Percentiles rank a stretch among this genome's conserved stretches.
Conservation (phyloP, 2,113 vertebrate species). For the Ancistrus triradiatus region DNA sequence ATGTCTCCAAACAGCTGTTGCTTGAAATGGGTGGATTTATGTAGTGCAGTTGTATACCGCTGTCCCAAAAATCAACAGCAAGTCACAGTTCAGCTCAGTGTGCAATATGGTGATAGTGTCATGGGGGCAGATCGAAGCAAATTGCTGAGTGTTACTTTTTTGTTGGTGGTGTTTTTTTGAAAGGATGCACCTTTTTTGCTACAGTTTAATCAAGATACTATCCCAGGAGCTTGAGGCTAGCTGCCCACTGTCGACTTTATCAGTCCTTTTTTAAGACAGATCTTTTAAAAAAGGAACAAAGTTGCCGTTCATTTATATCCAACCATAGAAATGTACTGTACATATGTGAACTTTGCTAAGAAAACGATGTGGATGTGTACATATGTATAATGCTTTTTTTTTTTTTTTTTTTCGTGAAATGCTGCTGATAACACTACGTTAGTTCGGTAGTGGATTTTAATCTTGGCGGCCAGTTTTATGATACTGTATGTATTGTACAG, state of each 20-base stretch:
- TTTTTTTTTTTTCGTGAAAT: constrained; percentile 59
- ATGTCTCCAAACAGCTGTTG: constrained; percentile 29
- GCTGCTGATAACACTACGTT: constrained; percentile 54
- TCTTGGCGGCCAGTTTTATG: constrained; percentile 84
- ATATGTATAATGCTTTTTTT: constrained; percentile 76
- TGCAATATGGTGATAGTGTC: constrained; percentile 62
- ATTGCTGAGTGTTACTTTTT: constrained; percentile 49
- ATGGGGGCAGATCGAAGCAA: constrained; percentile 56
- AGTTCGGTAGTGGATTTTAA: constrained; percentile 59
- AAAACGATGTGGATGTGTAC: constrained; percentile 87
- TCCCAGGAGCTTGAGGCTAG: constrained; percentile 60
- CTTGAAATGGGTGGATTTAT: constrained; percentile 37
- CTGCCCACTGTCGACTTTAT: constrained; percentile 66
- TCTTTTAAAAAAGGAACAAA: constrained; percentile 68
- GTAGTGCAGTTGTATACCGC: neutral
- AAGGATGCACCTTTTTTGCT: constrained; percentile 75
- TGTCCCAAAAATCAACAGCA: too few relatives aligned
- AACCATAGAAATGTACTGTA: constrained; percentile 82
- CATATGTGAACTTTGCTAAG: constrained; percentile 79
- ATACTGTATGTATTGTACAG: constrained; percentile 97
- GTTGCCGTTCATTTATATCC: constrained; percentile 79
- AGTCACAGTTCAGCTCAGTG: constrained; percentile 32
- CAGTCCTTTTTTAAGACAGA: constrained; percentile 55
- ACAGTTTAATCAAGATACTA: constrained; percentile 56
- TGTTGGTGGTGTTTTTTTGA: too few relatives aligned